Conservation (phyloP, 2,113 vertebrate species). For the Thamnaconus septentrionalis region DNA sequence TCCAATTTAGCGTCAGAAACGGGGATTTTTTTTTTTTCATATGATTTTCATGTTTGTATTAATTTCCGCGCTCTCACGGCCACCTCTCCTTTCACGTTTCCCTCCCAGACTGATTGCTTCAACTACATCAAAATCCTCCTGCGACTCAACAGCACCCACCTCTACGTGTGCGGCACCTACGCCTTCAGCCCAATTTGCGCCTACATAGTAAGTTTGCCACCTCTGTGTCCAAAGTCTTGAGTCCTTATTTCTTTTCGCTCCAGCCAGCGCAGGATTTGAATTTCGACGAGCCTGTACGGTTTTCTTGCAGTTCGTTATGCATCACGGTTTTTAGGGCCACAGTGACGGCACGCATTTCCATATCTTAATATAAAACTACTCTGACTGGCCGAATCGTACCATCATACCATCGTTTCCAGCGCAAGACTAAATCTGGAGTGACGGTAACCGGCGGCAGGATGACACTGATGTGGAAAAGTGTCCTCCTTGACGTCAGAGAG, state of each 20-base stretch:
- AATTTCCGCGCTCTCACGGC: too few relatives aligned
- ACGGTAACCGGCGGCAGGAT: constrained; percentile 31
- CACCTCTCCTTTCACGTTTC: background rate
- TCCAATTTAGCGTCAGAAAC: too few relatives aligned
- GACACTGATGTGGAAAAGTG: constrained; percentile 37
- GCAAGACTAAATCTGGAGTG: constrained; percentile 33
- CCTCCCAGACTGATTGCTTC: constrained; percentile 90
- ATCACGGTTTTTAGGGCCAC: constrained; percentile 9
- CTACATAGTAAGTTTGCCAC: constrained; percentile 86
- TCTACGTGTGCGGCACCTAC: constrained; percentile 92
- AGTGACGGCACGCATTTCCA: constrained; percentile 29
- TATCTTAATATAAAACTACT: constrained; percentile 38
- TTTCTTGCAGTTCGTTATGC: constrained; percentile 27
- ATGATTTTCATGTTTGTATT: too few relatives aligned
- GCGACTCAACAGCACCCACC: constrained; percentile 87
- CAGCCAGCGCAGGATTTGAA: background rate
- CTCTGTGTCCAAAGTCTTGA: constrained; percentile 16
- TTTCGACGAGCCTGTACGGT: constrained; percentile 1
- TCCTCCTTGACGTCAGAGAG: constrained; percentile 48
- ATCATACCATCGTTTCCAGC: constrained; percentile 50
- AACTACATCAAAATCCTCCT: constrained; percentile 98
- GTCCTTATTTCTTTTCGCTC: background rate
- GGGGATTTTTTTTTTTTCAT: constrained; percentile 3
- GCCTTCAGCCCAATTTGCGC: constrained; percentile 93
- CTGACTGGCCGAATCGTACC: constrained; percentile 36